Evolutionary conservation across 2,888 invertebrate species (phyloP).

Genomic region (Leptothorax acervorum): DNA sequence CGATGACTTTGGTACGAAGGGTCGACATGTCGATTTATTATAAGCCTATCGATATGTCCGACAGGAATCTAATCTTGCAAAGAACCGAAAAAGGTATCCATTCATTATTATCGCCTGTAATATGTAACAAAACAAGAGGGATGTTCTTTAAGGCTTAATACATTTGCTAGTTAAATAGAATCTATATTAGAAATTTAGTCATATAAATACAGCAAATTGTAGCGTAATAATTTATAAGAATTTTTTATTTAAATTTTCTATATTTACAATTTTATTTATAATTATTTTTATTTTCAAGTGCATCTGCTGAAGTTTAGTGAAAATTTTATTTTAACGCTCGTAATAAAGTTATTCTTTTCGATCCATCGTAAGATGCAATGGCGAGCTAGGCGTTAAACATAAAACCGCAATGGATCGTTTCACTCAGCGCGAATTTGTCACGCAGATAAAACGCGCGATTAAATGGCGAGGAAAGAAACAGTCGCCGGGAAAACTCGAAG

Average conservation of each 20-base stretch:
- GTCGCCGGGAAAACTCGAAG: not conserved
- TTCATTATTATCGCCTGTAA: not conserved
- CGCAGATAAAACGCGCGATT: slow-evolving; percentile 20
- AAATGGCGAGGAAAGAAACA: slow-evolving; percentile 30
- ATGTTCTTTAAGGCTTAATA: not conserved
- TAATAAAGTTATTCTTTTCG: not conserved
- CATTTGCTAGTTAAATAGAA: not conserved
- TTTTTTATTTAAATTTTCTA: not conserved
- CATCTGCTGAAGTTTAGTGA: not conserved
- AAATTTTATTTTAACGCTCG: not conserved
- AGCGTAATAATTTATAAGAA: not conserved
- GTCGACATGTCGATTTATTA: slow-evolving; percentile 23
- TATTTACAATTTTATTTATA: not conserved
- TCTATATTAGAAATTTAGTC: not conserved
- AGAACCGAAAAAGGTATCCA: not conserved
- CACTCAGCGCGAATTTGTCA: not conserved
- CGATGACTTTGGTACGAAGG: slow-evolving; percentile 4
- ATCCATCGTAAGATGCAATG: not conserved
- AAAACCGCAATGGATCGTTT: not conserved
- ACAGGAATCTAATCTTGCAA: not conserved
- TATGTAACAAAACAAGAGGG: not conserved
- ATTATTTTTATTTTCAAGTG: not conserved
- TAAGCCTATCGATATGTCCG: not conserved
- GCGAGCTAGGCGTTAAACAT: not conserved
- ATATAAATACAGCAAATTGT: not conserved